Percentiles rank a stretch among this genome's conserved stretches.
phyloP scores from a whole-genome alignment of 2,888 invertebrate genomes.

The Dascillus cervinus region DNA sequence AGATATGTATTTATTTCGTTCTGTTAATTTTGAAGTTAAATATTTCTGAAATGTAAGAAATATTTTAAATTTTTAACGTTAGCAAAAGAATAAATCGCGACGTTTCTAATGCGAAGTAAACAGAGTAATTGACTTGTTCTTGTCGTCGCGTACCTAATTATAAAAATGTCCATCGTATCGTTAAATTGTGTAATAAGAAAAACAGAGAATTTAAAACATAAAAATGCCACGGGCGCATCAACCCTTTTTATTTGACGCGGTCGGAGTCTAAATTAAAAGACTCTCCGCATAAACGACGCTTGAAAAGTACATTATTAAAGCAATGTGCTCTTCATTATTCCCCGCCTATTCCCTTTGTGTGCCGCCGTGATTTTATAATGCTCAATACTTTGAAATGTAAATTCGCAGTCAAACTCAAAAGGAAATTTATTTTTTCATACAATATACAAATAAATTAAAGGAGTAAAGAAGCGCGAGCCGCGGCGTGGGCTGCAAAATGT shows the following conservation, averaged over 20 bases:
- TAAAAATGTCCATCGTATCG: too few species aligned
- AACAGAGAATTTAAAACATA: constrained; percentile 8
- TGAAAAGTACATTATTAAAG: constrained; percentile 19
- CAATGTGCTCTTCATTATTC: constrained; percentile 18
- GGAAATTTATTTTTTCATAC: too few species aligned
- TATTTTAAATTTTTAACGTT: too few species aligned
- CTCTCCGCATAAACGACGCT: constrained; percentile 11
- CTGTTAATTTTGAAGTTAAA: too few species aligned
- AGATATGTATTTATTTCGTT: constrained; percentile 22
- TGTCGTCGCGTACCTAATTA: too few species aligned
- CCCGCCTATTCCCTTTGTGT: constrained; percentile 12
- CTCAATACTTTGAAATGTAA: constrained; percentile 4
- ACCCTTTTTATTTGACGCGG: constrained; percentile 6
- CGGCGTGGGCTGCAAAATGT: constrained; percentile 15
- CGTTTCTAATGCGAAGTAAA: too few species aligned
- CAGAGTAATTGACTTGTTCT: too few species aligned
- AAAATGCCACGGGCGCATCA: constrained; percentile 5
- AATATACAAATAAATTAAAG: not conserved
- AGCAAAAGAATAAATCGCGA: too few species aligned
- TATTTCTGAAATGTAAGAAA: too few species aligned
- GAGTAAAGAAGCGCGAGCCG: constrained; percentile 7
- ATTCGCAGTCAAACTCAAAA: not conserved
- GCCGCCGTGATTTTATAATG: constrained; percentile 9
- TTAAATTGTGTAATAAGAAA: too few species aligned
- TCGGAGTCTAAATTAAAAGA: constrained; percentile 16